These are phyloP conservation scores for Pegea sp. DNA, from an alignment of 23 tunicate genomes.

Conservation along the genomic window DNA sequence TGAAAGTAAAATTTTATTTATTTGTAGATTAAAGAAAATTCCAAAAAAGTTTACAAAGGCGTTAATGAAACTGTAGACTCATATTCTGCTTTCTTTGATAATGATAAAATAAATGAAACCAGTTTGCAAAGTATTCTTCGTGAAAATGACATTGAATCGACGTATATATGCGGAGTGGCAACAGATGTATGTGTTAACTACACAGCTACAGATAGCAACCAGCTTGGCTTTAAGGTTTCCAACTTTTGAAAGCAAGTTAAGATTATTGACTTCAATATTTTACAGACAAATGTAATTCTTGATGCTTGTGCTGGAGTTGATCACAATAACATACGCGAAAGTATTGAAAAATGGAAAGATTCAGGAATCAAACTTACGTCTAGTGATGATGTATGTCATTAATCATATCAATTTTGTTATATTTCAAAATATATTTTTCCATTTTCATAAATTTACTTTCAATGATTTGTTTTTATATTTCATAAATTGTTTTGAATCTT, in stretches of 20 bases:
- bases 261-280: not conserved
- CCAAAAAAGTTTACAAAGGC: slow-evolving; percentile 34
- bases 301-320: slow-evolving; percentile 66
- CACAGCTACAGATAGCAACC: slow-evolving; percentile 39
- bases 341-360: slow-evolving; percentile 11
- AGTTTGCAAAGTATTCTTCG: slow-evolving; percentile 14
- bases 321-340: slow-evolving; percentile 6
- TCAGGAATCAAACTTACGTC: slow-evolving; percentile 12
- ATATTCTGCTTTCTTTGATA: slow-evolving; percentile 88
- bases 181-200: slow-evolving; percentile 80
- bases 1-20: not conserved
- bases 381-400: slow-evolving; percentile 29
- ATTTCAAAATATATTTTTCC: too few relatives aligned
- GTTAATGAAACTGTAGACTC: slow-evolving; percentile 23
- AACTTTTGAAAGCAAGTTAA: too few relatives aligned
- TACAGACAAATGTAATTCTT: slow-evolving; percentile 44
- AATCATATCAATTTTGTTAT: too few relatives aligned
- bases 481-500: too few relatives aligned
- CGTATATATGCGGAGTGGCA: slow-evolving; percentile 73
- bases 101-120: slow-evolving; percentile 33
- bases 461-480: too few relatives aligned
- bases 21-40: slow-evolving; percentile 14
- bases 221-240: slow-evolving; percentile 72
- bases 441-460: too few relatives aligned
- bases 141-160: slow-evolving; percentile 13